Percentiles rank a stretch among this genome's conserved stretches.
These are phyloP conservation scores for Boulengeromyrus knoepffleri DNA, from an alignment of 2,113 vertebrate species.

Conservation along the genomic window DNA sequence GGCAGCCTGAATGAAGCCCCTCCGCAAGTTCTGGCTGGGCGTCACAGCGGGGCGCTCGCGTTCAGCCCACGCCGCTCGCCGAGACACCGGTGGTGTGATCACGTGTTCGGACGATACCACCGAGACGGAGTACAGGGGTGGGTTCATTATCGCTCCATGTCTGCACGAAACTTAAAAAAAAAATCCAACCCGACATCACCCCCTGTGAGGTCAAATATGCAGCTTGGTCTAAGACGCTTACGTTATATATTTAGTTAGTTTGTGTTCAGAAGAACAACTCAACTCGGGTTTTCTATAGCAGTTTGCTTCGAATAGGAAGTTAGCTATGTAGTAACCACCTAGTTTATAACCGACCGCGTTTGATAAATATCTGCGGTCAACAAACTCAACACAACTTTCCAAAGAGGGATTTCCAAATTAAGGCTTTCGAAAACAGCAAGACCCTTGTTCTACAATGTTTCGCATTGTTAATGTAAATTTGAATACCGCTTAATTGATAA, in stretches of 20 bases:
- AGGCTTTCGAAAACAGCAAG: background rate
- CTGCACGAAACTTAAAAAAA: background rate
- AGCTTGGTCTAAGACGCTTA: background rate
- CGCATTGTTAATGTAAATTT: background rate
- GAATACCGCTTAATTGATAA: background rate
- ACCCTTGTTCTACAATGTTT: background rate
- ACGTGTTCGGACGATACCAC: constrained; percentile 21
- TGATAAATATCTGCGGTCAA: background rate
- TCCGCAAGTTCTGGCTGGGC: background rate
- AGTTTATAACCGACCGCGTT: background rate
- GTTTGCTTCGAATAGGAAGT: background rate
- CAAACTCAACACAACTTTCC: background rate
- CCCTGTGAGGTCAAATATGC: background rate
- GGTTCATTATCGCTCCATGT: background rate
- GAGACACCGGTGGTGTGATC: background rate
- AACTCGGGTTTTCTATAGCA: background rate
- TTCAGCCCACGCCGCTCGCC: background rate
- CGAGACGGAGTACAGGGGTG: background rate
- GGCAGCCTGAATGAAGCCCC: background rate
- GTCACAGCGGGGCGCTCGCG: background rate
- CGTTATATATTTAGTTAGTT: background rate
- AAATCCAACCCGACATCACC: background rate
- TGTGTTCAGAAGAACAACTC: background rate
- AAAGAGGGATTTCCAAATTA: background rate
- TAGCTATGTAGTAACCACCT: background rate